Evolutionary conservation across 2,888 invertebrate species (phyloP).

Genomic region (Stenoptilia bipunctidactyla): DNA sequence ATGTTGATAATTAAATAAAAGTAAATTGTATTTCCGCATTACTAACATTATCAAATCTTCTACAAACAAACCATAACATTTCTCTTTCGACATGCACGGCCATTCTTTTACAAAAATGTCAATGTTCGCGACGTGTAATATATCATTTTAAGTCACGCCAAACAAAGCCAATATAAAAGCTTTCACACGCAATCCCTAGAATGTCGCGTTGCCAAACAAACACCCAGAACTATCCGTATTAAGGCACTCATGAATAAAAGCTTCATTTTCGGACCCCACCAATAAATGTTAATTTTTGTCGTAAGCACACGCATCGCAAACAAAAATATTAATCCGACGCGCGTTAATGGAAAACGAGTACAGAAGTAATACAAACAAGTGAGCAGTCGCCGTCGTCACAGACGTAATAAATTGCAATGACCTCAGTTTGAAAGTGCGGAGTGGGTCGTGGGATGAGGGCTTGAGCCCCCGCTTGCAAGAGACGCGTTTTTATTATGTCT

Average conservation of each 20-base stretch:
- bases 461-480: constrained; percentile 26
- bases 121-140: constrained; percentile 61
- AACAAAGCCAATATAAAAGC: constrained; percentile 62
- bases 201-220: constrained; percentile 55
- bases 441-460: constrained; percentile 11
- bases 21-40: not conserved
- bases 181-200: constrained; percentile 64
- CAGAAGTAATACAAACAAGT: constrained; percentile 60
- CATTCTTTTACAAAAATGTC: constrained; percentile 53
- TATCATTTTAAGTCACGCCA: constrained; percentile 66
- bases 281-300: constrained; percentile 69
- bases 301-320: constrained; percentile 62
- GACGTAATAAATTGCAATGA: constrained; percentile 59
- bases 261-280: constrained; percentile 60
- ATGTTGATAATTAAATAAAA: too few relatives aligned
- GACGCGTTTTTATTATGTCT: constrained; percentile 46
- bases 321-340: constrained; percentile 64
- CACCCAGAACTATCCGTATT: constrained; percentile 59
- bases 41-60: constrained; percentile 16
- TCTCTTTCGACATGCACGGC: constrained; percentile 40
- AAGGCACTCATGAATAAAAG: constrained; percentile 69
- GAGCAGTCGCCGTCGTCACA: constrained; percentile 28
- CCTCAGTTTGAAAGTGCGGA: constrained; percentile 36
- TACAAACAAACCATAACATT: constrained; percentile 46
- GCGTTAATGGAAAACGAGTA: constrained; percentile 67